Evolutionary conservation across 2,888 invertebrate species (phyloP), one percentile per base, ranked within the genome.

Genomic region (Halictus quadricinctus): DNA sequence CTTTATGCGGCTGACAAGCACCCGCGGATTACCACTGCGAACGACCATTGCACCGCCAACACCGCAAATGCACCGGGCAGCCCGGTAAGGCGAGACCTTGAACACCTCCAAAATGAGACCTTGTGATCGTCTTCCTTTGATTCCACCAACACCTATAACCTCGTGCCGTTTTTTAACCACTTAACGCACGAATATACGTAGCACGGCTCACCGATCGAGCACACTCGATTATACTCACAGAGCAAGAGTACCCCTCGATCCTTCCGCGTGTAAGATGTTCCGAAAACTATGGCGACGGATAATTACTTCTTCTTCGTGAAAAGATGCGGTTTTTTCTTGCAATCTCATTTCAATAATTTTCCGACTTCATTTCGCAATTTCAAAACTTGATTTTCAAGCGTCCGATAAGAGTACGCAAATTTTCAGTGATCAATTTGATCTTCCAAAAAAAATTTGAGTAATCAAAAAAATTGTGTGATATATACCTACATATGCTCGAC

Each of bases 21-120:
- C 75, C 70, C 66, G 81, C 73, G 72, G 29, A 77, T 73, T 76
- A 72, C 50, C 69, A 80, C 64, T 69, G 70, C 76, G 50, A 70
- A 43, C 41, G 72, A 73, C 25, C 3, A 76, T 79, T 60, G 80
- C 83, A 81, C 80, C 70, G 79, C 80, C 66, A 48, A 69, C 25
- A 74, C 72, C 50, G 85, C 70, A 43, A 81, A 79, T 75, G 79
- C 79, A 82, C 74, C 43, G 69, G 43, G 76, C 66, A 69, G 72
- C 60, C 72, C 84, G 86, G 81, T 86, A 81, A 78, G 86, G 72
- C 81, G 78, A 86, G 69, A 66, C 76, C 80, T 64, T 72, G 79
- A 72, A 76, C 29, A 81, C 25, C 66, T 29, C 25, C 48, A 69
- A 18, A 54, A 10, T 58, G n/a, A 60, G 60, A 76, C 80, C 75